Evolutionary conservation across 2,113 vertebrate species (phyloP).

Genomic region (Oreochromis tanganicae): DNA sequence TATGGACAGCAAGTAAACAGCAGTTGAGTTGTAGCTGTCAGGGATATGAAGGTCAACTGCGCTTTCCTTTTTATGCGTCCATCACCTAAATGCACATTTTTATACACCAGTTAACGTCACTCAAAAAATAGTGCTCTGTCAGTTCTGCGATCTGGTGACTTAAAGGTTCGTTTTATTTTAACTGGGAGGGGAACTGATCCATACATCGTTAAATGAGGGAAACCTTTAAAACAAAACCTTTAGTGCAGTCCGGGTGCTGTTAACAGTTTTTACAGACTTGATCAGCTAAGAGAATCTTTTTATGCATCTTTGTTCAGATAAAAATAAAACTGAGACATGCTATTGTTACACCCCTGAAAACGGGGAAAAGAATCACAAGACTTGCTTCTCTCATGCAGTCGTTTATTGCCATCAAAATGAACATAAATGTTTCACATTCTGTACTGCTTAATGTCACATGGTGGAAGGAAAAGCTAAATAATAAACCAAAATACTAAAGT

Average conservation of each 20-base stretch:
- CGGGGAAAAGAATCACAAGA: too few species aligned
- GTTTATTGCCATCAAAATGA: too few species aligned
- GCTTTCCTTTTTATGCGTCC: background rate
- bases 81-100: background rate
- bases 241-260: accelerated
- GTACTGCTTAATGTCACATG: too few species aligned
- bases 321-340: background rate
- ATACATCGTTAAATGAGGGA: background rate
- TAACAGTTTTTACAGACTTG: background rate
- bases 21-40: background rate
- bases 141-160: background rate
- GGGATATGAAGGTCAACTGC: slow-evolving; percentile 9
- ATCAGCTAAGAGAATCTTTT: background rate
- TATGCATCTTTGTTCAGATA: background rate
- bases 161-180: background rate
- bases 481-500: too few species aligned
- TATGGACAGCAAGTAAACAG: background rate
- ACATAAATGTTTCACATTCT: too few species aligned
- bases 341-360: too few species aligned
- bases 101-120: background rate
- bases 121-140: background rate
- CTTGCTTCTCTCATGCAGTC: too few species aligned
- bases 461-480: too few species aligned
- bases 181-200: background rate
- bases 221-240: background rate